Percentiles rank a stretch among this genome's conserved stretches.
Evolutionary conservation across 1,140 invertebrate genomes (phyloP).

Genomic region (Drosophila bipectinata): DNA sequence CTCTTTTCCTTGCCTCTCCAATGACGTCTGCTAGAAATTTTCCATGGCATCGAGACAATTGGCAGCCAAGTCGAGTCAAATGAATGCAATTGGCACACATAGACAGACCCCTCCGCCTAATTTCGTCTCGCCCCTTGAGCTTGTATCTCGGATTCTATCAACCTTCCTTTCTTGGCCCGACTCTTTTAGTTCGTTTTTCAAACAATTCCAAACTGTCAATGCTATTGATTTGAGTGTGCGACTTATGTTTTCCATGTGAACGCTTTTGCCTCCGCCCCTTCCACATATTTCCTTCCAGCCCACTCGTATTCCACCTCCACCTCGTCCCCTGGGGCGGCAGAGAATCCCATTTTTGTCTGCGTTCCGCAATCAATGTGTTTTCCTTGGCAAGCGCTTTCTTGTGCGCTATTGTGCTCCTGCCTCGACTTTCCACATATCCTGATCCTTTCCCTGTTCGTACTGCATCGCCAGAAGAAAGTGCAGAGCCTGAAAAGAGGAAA

Average conservation of each 20-base stretch:
- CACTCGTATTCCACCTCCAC: not conserved
- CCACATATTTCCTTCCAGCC: conserved; percentile 21
- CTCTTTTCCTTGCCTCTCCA: conserved; percentile 37
- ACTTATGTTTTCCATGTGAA: conserved; percentile 77
- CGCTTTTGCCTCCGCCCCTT: conserved; percentile 23
- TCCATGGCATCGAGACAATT: conserved; percentile 73
- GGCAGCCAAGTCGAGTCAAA: conserved; percentile 77
- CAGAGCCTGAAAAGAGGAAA: conserved; percentile 24
- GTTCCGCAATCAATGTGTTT: conserved; percentile 67
- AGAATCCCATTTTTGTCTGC: conserved; percentile 40
- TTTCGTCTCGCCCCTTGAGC: not conserved
- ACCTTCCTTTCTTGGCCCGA: conserved; percentile 29
- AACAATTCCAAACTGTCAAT: conserved; percentile 72
- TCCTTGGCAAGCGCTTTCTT: conserved; percentile 32
- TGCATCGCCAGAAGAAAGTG: conserved; percentile 43
- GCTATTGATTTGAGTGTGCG: conserved; percentile 77
- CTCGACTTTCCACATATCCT: conserved; percentile 8
- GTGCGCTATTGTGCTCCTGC: conserved; percentile 18
- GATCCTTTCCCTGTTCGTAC: conserved; percentile 1
- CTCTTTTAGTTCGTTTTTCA: conserved; percentile 43
- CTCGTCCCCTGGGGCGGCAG: not conserved
- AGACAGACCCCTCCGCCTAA: not conserved
- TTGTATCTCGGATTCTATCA: conserved; percentile 34
- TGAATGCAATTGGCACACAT: conserved; percentile 72
- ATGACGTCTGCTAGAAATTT: conserved; percentile 67